These are phyloP conservation scores for Sceliomorpha sp. DNA, from an alignment of 2,888 invertebrate species.

Conservation along the genomic window DNA sequence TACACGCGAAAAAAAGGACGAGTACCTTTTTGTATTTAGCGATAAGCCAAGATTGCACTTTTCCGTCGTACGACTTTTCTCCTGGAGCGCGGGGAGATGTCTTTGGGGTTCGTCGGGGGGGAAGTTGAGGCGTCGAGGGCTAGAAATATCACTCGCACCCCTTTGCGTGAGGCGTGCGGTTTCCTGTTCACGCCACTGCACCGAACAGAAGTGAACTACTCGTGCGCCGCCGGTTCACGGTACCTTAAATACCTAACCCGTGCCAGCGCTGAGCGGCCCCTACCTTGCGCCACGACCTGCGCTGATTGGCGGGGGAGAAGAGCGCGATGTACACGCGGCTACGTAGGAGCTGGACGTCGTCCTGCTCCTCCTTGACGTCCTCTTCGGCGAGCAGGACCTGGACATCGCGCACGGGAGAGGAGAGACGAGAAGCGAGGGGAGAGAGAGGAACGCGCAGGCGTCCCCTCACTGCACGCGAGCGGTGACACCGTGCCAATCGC, in stretches of 20 bases:
- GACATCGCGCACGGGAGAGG: slow-evolving; percentile 52
- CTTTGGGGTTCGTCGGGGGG: slow-evolving; percentile 2
- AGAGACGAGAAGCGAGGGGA: slow-evolving; percentile 14
- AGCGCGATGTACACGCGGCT: slow-evolving; percentile 61
- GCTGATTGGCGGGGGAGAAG: slow-evolving; percentile 73
- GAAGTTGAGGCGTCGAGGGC: slow-evolving; percentile 5
- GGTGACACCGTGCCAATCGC: slow-evolving; percentile 19
- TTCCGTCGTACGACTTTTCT: too few relatives aligned
- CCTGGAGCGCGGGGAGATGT: too few relatives aligned
- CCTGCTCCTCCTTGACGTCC: slow-evolving; percentile 51
- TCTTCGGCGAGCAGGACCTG: slow-evolving; percentile 49
- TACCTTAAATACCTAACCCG: slow-evolving; percentile 83
- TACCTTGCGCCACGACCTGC: slow-evolving; percentile 81
- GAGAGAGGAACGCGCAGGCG: slow-evolving; percentile 25
- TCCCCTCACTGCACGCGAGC: slow-evolving; percentile 33
- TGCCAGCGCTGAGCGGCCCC: slow-evolving; percentile 82
- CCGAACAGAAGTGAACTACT: slow-evolving; percentile 84
- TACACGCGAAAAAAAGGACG: too few relatives aligned
- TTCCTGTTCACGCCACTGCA: slow-evolving; percentile 71
- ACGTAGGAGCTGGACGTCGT: slow-evolving; percentile 55
- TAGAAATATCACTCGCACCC: slow-evolving; percentile 61
- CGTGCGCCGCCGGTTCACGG: slow-evolving; percentile 83
- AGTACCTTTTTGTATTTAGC: too few relatives aligned
- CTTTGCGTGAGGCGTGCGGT: slow-evolving; percentile 60
- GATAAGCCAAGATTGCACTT: too few relatives aligned